Percentiles rank a stretch among this genome's conserved stretches.
These are phyloP conservation scores for Dicerorhinus sumatrensis DNA, from an alignment of 2,113 vertebrate species.

Conservation along the genomic window DNA sequence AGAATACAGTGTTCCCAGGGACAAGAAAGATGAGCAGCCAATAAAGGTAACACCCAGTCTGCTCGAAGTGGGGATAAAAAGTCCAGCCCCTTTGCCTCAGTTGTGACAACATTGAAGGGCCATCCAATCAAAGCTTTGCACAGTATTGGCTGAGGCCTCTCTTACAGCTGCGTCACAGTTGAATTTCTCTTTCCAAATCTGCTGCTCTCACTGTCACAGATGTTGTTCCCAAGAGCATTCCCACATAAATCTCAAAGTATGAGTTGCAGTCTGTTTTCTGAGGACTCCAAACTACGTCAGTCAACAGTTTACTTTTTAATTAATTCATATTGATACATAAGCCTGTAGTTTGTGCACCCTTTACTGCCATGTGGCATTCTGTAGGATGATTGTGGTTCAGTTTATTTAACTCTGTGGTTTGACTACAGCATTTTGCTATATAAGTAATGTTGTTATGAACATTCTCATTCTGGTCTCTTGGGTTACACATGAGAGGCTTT, in stretches of 20 bases:
- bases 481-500: not conserved
- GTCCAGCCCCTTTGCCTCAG: not conserved
- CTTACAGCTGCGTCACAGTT: not conserved
- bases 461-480: not conserved
- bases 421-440: not conserved
- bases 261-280: not conserved
- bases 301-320: not conserved
- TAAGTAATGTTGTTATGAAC: not conserved
- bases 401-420: not conserved
- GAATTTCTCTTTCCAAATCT: not conserved
- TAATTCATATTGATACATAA: not conserved
- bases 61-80: not conserved
- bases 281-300: not conserved
- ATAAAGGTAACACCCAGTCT: not conserved
- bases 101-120: not conserved
- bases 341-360: not conserved
- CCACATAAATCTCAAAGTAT: not conserved
- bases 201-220: not conserved
- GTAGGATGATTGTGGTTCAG: not conserved
- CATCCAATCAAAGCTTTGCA: not conserved
- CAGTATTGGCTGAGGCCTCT: not conserved
- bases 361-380: not conserved
- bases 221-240: too few relatives aligned
- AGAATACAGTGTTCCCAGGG: not conserved
- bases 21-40: not conserved